These are phyloP conservation scores for Oncorhynchus nerka DNA, from an alignment of 2,113 vertebrate genomes.

Conservation along the genomic window DNA sequence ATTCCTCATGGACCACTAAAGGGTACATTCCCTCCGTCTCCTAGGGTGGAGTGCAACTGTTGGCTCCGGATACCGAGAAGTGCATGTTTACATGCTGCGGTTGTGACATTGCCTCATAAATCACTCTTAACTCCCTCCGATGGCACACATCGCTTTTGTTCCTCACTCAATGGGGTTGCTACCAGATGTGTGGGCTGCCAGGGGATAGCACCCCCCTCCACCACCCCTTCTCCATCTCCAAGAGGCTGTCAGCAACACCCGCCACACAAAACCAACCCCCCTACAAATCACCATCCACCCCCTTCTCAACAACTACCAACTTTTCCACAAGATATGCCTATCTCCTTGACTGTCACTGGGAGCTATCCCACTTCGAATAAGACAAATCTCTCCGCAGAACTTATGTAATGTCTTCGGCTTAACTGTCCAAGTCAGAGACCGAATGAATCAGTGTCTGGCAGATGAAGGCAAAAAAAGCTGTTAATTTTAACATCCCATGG, in stretches of 20 bases:
- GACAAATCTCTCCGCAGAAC: neutral
- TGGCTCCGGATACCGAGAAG: constrained; percentile 5
- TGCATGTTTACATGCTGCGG: constrained; percentile 58
- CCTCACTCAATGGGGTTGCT: constrained; percentile 62
- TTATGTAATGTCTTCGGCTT: neutral
- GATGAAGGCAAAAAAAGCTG: neutral
- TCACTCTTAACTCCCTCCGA: constrained; percentile 71
- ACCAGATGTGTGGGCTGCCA: too few relatives aligned
- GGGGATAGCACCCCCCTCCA: neutral
- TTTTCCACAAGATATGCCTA: constrained; percentile 13
- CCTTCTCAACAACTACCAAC: neutral
- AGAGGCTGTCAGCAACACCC: too few relatives aligned
- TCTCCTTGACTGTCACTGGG: constrained; percentile 49
- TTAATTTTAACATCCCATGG: neutral
- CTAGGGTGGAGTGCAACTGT: neutral
- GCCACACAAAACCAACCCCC: too few relatives aligned
- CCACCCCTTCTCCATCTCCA: neutral
- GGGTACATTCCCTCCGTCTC: neutral
- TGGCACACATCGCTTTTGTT: constrained; percentile 69
- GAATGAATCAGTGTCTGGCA: neutral
- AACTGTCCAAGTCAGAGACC: neutral
- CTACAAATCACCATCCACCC: too few relatives aligned
- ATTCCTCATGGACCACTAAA: neutral
- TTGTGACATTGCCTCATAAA: constrained; percentile 74
- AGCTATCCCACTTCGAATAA: too few relatives aligned